Percentiles rank a stretch among this genome's conserved stretches.
These are phyloP conservation scores for Apantesis nais DNA, from an alignment of 2,888 invertebrate genomes.

Conservation along the genomic window DNA sequence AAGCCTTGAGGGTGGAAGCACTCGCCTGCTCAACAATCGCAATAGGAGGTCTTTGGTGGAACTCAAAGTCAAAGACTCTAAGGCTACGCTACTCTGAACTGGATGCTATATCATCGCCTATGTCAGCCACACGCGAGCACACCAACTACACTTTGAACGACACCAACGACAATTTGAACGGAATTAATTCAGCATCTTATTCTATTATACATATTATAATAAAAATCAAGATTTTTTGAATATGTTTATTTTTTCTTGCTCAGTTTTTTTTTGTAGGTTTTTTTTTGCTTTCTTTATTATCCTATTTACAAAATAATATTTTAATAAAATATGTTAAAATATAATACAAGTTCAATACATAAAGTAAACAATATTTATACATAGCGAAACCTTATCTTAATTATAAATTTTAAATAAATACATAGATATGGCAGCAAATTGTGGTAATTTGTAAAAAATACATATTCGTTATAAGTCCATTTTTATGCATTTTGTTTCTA, in stretches of 20 bases:
- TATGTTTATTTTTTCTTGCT: slow-evolving; percentile 16
- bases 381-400: slow-evolving; percentile 6
- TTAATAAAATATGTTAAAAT: slow-evolving; percentile 44
- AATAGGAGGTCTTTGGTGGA: too few species aligned
- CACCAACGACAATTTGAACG: too few species aligned
- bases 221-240: neutral
- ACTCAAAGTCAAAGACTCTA: too few species aligned
- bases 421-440: slow-evolving; percentile 28
- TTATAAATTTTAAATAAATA: slow-evolving; percentile 28
- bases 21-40: too few species aligned
- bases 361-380: slow-evolving; percentile 40
- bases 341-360: slow-evolving; percentile 50
- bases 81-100: too few species aligned
- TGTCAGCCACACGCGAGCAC: too few species aligned
- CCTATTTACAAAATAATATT: slow-evolving; percentile 60
- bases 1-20: too few species aligned
- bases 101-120: too few species aligned
- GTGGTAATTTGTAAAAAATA: slow-evolving; percentile 7
- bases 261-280: slow-evolving; percentile 54
- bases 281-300: slow-evolving; percentile 61
- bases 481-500: slow-evolving; percentile 18
- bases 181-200: too few species aligned
- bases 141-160: too few species aligned
- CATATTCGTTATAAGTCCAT: slow-evolving; percentile 25
- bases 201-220: too few species aligned